Percentiles rank a stretch among this genome's conserved stretches.
Conservation (phyloP, 1,140 invertebrate species). For the Euura saliciscinereae region DNA sequence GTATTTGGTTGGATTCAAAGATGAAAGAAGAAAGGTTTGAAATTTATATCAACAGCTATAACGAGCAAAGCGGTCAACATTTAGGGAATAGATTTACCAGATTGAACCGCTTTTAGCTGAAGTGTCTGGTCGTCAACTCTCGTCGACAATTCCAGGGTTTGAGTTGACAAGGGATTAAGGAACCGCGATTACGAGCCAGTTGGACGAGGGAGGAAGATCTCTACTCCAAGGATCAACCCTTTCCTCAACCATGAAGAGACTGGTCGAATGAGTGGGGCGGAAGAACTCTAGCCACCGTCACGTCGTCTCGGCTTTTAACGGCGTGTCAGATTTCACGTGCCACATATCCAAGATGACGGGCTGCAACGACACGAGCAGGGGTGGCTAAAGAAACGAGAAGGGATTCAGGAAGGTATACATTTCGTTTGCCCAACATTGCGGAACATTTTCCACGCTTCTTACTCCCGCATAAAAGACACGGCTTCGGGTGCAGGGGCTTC, state of each 20-base stretch:
- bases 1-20: too few species aligned
- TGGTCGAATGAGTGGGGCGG: conserved; percentile 6
- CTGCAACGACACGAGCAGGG: background rate
- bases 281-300: background rate
- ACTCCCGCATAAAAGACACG: conserved; percentile 1
- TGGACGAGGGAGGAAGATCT: background rate
- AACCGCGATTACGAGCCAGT: background rate
- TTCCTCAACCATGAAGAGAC: background rate
- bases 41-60: too few species aligned
- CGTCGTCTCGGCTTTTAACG: conserved; percentile 36
- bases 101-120: background rate
- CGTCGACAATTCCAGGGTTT: background rate
- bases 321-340: conserved; percentile 31
- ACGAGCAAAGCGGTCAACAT: background rate
- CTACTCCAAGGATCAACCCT: background rate
- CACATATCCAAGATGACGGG: conserved; percentile 5
- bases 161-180: conserved; percentile 2
- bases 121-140: conserved; percentile 1
- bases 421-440: conserved; percentile 30
- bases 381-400: background rate
- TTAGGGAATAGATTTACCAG: background rate
- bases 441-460: conserved; percentile 7
- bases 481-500: background rate
- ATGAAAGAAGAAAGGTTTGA: too few species aligned
- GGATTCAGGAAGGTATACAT: conserved; percentile 26